Evolutionary conservation across 2,888 invertebrate genomes (phyloP), one percentile per base, ranked within the genome.

Genomic region (Dryadula phaetusa): DNA sequence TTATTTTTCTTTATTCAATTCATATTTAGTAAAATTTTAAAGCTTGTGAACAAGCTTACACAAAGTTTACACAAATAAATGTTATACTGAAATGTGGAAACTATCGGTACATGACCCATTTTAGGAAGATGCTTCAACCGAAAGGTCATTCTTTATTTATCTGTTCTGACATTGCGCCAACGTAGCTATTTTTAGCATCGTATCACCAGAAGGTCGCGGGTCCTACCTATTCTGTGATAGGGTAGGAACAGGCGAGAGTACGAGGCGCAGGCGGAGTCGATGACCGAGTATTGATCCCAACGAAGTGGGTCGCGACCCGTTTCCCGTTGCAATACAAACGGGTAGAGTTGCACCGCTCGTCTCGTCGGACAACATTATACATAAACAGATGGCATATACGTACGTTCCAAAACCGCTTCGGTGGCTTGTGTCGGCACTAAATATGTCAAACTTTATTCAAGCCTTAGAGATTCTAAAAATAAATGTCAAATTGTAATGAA

Each of bases 211-310:
- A 69, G 73, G 72, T 72, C 70, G 71, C 54, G 28, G 64, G 62
- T 72, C 62, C 71, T 69, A 69, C 74, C 65, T 76, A 74, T 67
- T 74, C 67, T 72, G 63, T 60, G 66, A 77, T 75, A 73, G 76
- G 74, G 78, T 75, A 80, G 82, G 79, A 79, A 78, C 70, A 72
- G 79, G 82, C 79, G 80, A 77, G 63, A 64, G 76, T 74, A 76
- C 76, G 78, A 80, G 79, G 82, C 81, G 86, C 85, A 82, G 84
- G 83, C 79, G 78, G 75, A 87, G 91, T 90, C 91, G 91, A 88
- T 91, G 92, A 90, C 92, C 92, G 89, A 86, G 90, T 92, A 92
- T 92, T 88, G 92, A 92, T 92, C 90, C 85, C 76, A 77, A 75
- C 81, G 80, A 92, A 86, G 88, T 93, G 84, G 93, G 92, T 90